A percentile compares a stretch with the other conserved stretches of the same genome.
These are phyloP conservation scores for Mongoloraphidia duomilia DNA, from an alignment of 2,888 invertebrate species.

Conservation along the genomic window DNA sequence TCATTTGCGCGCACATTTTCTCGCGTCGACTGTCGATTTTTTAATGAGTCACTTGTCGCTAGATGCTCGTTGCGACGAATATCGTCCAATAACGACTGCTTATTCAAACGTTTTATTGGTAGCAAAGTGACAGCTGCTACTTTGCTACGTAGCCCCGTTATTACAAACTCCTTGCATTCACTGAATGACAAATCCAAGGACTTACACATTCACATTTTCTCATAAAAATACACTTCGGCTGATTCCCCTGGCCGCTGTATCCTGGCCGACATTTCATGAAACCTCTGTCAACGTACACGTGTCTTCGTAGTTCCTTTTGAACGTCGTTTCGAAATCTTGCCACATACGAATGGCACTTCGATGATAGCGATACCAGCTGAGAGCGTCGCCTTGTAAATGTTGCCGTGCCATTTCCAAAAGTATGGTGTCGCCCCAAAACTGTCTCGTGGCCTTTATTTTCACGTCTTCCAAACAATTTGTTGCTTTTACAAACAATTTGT, in stretches of 20 bases:
- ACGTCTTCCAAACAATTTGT: not conserved
- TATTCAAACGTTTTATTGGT: not conserved
- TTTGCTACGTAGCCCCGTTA: not conserved
- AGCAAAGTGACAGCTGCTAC: not conserved
- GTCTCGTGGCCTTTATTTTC: constrained; percentile 1
- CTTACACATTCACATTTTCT: constrained; percentile 4
- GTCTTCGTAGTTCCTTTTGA: not conserved
- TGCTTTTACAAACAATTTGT: not conserved
- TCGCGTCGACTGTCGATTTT: too few relatives aligned
- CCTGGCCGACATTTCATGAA: too few relatives aligned
- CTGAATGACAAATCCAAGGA: not conserved
- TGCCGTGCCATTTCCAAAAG: constrained; percentile 3
- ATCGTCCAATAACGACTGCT: not conserved
- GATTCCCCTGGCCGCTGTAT: not conserved
- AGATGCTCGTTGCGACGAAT: too few relatives aligned
- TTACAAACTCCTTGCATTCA: not conserved
- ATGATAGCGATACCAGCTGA: constrained; percentile 4
- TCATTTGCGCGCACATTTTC: too few relatives aligned
- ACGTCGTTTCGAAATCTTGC: not conserved
- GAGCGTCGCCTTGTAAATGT: not conserved
- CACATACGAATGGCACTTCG: not conserved
- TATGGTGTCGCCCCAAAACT: constrained; percentile 5
- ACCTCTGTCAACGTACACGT: too few relatives aligned
- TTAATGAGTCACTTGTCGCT: too few relatives aligned
- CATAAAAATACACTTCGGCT: not conserved